Evolutionary conservation across 1,140 invertebrate genomes (phyloP).

Genomic region (Bradysia coprophila): DNA sequence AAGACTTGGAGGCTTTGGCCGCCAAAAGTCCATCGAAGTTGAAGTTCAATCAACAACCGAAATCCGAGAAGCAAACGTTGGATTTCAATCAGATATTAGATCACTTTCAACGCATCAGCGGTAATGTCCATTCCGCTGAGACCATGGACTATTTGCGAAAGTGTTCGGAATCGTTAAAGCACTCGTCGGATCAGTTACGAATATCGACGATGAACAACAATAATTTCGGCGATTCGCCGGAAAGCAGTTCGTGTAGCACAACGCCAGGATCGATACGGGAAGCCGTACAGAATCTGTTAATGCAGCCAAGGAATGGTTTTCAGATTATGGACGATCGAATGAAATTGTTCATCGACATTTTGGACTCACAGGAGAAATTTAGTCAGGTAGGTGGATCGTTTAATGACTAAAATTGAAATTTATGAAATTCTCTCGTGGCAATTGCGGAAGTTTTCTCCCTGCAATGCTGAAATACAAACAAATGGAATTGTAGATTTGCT

Average conservation of each 20-base stretch:
- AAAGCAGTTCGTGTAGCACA: conserved; percentile 23
- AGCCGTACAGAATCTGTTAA: conserved; percentile 44
- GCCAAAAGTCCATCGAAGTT: conserved; percentile 14
- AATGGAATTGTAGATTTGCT: no score
- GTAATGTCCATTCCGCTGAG: conserved; percentile 23
- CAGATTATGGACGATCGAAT: conserved; percentile 56
- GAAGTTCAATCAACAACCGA: not conserved
- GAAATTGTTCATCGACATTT: conserved; percentile 56
- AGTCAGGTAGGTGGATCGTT: conserved; percentile 56
- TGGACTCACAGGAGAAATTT: conserved; percentile 59
- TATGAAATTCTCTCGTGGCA: no score
- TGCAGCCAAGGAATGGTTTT: conserved; percentile 48
- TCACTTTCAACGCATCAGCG: conserved; percentile 22
- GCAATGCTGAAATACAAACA: no score
- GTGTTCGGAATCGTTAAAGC: conserved; percentile 20
- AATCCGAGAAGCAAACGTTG: not conserved
- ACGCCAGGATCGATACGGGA: conserved; percentile 35
- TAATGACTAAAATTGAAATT: no score
- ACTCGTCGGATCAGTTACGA: conserved; percentile 19
- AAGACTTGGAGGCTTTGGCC: conserved; percentile 17
- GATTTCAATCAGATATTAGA: conserved; percentile 23
- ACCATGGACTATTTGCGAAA: conserved; percentile 23
- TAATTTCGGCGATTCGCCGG: conserved; percentile 10
- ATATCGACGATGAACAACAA: conserved; percentile 12
- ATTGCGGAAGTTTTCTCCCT: no score